Evolutionary conservation across 2,888 invertebrate species (phyloP).

Genomic region (Synanthedon myopaeformis): DNA sequence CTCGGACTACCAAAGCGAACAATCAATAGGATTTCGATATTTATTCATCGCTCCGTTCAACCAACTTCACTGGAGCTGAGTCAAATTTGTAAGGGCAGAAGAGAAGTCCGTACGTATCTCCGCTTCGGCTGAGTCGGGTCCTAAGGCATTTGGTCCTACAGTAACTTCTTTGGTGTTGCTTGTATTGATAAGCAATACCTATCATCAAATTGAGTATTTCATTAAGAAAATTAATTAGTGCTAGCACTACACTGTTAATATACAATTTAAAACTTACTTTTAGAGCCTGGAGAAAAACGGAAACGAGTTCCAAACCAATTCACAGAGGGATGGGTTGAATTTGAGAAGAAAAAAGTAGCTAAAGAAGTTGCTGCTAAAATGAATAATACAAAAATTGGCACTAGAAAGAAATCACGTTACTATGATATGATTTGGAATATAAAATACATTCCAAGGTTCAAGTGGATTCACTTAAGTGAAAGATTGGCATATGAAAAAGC

Average conservation of each 20-base stretch:
- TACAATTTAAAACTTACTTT: conserved; percentile 10
- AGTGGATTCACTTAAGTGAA: conserved; percentile 96
- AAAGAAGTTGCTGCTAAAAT: conserved; percentile 85
- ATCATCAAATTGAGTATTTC: not conserved
- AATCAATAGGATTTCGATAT: too few relatives aligned
- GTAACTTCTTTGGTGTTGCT: too few relatives aligned
- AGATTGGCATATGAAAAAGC: conserved; percentile 93
- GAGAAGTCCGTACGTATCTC: too few relatives aligned
- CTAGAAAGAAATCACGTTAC: conserved; percentile 86
- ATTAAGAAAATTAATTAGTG: not conserved
- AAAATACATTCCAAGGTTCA: conserved; percentile 94
- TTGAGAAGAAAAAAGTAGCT: conserved; percentile 87
- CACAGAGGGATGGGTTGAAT: conserved; percentile 97
- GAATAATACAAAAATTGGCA: conserved; percentile 90
- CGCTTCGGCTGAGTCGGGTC: too few relatives aligned
- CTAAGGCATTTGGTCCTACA: too few relatives aligned
- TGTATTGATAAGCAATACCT: not conserved
- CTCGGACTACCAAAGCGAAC: too few relatives aligned
- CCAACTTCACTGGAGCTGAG: too few relatives aligned
- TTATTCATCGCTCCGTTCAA: too few relatives aligned
- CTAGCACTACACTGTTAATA: not conserved
- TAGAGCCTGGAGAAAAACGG: conserved; percentile 61
- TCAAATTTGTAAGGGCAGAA: too few relatives aligned
- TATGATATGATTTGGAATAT: conserved; percentile 96
- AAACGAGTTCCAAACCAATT: conserved; percentile 75